Evolutionary conservation across 2,113 vertebrate genomes (phyloP), one percentile per base, ranked within the genome.

Genomic region (Mormyrus iriodes): DNA sequence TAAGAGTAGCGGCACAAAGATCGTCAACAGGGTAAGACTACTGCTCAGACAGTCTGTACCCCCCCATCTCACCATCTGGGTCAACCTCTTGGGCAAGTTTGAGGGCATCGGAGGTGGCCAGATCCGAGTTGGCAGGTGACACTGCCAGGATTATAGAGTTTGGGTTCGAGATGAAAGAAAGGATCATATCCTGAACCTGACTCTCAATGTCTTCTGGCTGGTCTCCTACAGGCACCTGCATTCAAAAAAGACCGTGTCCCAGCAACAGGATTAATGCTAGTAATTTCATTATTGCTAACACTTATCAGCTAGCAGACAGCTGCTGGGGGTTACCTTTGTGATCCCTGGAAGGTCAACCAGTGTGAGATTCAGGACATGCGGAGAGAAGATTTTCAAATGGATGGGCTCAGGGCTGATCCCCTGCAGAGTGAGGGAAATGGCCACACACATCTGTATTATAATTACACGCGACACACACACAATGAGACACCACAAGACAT

Each of bases 281-380:
- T 39, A 87, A 44, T 61, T 10, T 49, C 19, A 19, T 83, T 83
- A 39, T n/a, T 48, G 82, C 82, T 48, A 84, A 24, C 49, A 52
- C 13, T 52, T 86, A 52, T 35, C 42, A 53, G n/a, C 46, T 48
- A 51, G 24, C 49, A 35, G 46, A 35, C 42, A 52, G 44, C 49
- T 49, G 49, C n/a, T 35, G 24, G n/a, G 19, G 46, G 88, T 90
- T 94, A 97, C 96, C 95, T 97, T 97, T 44, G 96, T 96, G 86
- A 97, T 96, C 89, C 96, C 96, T 49, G 96, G 96, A 91, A 97
- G 93, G 91, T 97, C 96, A 17, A 97, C 95, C 83, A 97, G 92
- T 0, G 96, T 96, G 61, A 97, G 93, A 92, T 95, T 97, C 31
- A 97, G 95, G 17, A 97, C 94, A 85, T 94, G 94, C 6, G 96